Evolutionary conservation across 2,888 invertebrate genomes (phyloP).

Genomic region (Lithophane ornitopus): DNA sequence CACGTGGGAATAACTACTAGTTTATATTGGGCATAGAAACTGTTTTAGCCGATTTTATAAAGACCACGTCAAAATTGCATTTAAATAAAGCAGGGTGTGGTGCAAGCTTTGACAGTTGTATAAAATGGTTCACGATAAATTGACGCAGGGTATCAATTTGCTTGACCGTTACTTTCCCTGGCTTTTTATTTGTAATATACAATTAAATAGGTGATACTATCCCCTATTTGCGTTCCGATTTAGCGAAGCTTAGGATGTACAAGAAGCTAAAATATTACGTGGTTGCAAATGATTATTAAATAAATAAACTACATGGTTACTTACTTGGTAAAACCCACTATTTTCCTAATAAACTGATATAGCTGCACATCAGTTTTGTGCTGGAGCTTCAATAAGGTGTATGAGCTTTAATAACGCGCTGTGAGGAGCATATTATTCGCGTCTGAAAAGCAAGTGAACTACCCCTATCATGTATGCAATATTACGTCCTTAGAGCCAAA

Average conservation of each 20-base stretch:
- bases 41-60: not conserved
- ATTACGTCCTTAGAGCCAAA: constrained; percentile 33
- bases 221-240: too few species aligned
- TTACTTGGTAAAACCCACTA: not conserved
- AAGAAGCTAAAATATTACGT: not conserved
- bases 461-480: constrained; percentile 39
- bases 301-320: not conserved
- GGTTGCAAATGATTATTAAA: not conserved
- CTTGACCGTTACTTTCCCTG: not conserved
- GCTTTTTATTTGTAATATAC: not conserved
- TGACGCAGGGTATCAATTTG: too few species aligned
- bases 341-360: constrained; percentile 8
- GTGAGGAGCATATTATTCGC: constrained; percentile 26
- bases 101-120: not conserved
- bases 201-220: not conserved
- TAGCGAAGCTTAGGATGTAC: not conserved
- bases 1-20: not conserved
- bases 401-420: constrained; percentile 42
- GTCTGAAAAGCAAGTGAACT: constrained; percentile 27
- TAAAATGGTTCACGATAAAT: not conserved
- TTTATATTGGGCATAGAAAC: not conserved
- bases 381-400: constrained; percentile 32
- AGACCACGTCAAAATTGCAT: not conserved
- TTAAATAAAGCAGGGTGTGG: not conserved
- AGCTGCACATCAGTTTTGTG: constrained; percentile 11